Percentiles rank a stretch among this genome's conserved stretches.
phyloP scores from a whole-genome alignment of 2,888 invertebrate genomes.

The Papilio demoleus region DNA sequence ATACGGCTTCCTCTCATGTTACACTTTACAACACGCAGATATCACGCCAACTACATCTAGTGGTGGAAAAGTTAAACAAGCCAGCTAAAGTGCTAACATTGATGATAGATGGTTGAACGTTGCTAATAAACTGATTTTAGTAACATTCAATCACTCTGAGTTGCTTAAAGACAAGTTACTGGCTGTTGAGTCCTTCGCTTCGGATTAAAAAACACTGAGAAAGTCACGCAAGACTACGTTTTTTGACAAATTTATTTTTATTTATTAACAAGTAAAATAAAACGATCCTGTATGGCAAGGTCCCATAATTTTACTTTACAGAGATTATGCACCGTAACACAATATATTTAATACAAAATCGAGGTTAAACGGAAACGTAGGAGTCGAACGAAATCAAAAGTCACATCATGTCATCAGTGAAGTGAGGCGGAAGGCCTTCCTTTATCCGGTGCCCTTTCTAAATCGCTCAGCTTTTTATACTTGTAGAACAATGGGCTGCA shows the following conservation, averaged over 20 bases:
- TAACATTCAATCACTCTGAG: too few species aligned
- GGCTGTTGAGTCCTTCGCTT: too few species aligned
- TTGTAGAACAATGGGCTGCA: slow-evolving; percentile 28
- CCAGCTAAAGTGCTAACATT: background rate
- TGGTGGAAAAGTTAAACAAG: slow-evolving; percentile 16
- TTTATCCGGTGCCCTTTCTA: slow-evolving; percentile 37
- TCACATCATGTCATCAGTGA: slow-evolving; percentile 28
- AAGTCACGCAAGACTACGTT: too few species aligned
- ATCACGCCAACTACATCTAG: slow-evolving; percentile 9
- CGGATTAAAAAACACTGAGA: too few species aligned
- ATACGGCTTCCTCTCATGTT: slow-evolving; percentile 37
- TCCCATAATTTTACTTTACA: too few species aligned
- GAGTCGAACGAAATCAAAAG: slow-evolving; percentile 21
- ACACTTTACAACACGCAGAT: slow-evolving; percentile 26
- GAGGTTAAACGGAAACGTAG: slow-evolving; percentile 13
- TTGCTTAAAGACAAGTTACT: too few species aligned
- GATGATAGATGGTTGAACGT: too few species aligned
- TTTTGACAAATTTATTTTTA: too few species aligned
- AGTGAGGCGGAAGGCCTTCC: slow-evolving; percentile 37
- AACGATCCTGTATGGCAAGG: too few species aligned
- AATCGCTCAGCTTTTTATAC: slow-evolving; percentile 36
- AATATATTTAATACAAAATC: slow-evolving; percentile 4
- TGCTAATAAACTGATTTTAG: too few species aligned
- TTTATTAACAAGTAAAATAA: too few species aligned
- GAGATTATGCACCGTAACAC: background rate